Evolutionary conservation across 2,888 invertebrate species (phyloP).

Genomic region (Nomada goodeniana): DNA sequence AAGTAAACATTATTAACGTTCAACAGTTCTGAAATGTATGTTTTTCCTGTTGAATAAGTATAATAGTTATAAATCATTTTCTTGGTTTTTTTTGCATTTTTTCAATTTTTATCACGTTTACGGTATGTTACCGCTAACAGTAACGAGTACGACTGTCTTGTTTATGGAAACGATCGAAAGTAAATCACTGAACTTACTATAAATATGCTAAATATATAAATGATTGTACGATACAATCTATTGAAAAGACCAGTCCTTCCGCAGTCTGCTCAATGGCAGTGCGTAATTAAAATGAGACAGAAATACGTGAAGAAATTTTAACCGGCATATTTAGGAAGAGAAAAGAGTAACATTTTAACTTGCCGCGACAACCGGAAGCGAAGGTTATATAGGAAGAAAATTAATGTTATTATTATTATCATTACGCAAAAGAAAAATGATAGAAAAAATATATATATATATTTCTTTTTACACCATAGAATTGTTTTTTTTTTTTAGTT

Average conservation of each 20-base stretch:
- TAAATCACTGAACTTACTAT: constrained; percentile 16
- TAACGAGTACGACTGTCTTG: constrained; percentile 13
- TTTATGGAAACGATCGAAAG: constrained; percentile 8
- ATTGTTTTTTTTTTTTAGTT: constrained; percentile 32
- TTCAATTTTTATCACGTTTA: constrained; percentile 36
- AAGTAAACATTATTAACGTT: constrained; percentile 57
- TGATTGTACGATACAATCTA: constrained; percentile 9
- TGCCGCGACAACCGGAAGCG: constrained; percentile 26
- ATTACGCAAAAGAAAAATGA: constrained; percentile 9
- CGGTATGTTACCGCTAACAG: constrained; percentile 19
- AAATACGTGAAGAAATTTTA: constrained; percentile 25
- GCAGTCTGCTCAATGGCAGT: constrained; percentile 23
- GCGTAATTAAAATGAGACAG: constrained; percentile 20
- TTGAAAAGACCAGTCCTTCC: constrained; percentile 28
- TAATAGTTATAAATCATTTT: constrained; percentile 59
- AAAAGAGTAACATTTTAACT: constrained; percentile 28
- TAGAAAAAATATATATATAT: constrained; percentile 10
- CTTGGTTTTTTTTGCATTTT: constrained; percentile 14
- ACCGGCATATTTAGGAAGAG: constrained; percentile 10
- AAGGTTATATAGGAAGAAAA: constrained; percentile 29
- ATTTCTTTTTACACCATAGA: constrained; percentile 1
- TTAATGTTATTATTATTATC: constrained; percentile 7
- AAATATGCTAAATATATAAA: constrained; percentile 41
- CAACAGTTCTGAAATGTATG: constrained; percentile 69
- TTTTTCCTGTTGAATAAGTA: constrained; percentile 61